phyloP scores from a whole-genome alignment of 2,113 vertebrate species.

The Thalassarche chlororhynchos region DNA sequence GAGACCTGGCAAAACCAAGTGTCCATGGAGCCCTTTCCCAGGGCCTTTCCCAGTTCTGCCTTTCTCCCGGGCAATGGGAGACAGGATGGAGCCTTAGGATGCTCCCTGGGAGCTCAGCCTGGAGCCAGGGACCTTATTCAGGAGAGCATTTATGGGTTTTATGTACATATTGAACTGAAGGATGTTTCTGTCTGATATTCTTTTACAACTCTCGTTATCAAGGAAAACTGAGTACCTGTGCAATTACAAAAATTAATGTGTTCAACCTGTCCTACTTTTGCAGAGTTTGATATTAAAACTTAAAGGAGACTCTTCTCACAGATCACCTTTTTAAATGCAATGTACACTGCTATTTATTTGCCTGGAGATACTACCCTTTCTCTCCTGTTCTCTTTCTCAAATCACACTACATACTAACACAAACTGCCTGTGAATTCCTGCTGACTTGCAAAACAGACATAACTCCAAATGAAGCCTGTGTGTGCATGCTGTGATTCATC shows the following conservation, averaged over 20 bases:
- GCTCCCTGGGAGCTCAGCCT: not conserved
- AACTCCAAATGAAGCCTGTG: not conserved
- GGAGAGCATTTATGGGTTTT: not conserved
- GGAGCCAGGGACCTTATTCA: not conserved
- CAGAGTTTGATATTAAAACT: not conserved
- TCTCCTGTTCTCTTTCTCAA: not conserved
- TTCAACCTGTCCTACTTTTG: not conserved
- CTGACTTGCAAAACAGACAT: not conserved
- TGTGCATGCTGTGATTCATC: not conserved
- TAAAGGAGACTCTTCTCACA: not conserved
- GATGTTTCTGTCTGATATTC: not conserved
- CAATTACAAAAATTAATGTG: not conserved
- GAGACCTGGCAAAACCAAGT: not conserved
- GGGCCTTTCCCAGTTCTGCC: not conserved
- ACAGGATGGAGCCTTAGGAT: not conserved
- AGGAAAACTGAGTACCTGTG: not conserved
- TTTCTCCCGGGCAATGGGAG: not conserved
- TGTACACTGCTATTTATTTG: not conserved
- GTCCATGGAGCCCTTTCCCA: not conserved
- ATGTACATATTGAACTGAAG: not conserved
- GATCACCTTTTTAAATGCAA: not conserved
- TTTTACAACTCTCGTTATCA: not conserved
- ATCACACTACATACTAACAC: not conserved
- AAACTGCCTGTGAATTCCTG: not conserved
- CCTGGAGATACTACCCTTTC: not conserved